Conservation (phyloP, 1,140 invertebrate species). For the Magallana gigas region DNA sequence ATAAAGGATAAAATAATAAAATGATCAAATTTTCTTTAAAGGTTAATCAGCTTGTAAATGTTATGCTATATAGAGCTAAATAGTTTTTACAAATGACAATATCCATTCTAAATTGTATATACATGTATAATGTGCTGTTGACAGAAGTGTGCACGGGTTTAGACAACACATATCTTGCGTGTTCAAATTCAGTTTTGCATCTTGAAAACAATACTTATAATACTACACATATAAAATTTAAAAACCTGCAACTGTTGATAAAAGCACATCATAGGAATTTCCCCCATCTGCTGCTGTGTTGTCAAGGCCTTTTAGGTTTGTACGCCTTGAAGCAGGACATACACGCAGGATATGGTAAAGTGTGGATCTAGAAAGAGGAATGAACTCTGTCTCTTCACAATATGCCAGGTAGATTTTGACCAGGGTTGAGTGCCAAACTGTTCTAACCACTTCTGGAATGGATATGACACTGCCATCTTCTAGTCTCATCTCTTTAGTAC, state of each 20-base stretch:
- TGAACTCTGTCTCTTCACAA: no score
- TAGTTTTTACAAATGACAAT: background rate
- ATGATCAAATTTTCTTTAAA: no score
- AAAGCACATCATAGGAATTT: background rate
- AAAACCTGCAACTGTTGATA: background rate
- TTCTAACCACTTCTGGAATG: slow-evolving; percentile 22
- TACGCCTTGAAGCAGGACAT: background rate
- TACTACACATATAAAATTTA: background rate
- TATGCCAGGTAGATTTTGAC: no score
- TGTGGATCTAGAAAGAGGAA: no score
- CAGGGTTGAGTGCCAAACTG: slow-evolving; percentile 7
- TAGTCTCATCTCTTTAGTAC: slow-evolving; percentile 22
- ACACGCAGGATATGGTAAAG: no score
- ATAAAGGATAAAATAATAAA: no score
- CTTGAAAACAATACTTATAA: background rate
- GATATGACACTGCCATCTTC: background rate
- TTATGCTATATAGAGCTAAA: background rate
- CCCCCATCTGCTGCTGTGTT: slow-evolving; percentile 35
- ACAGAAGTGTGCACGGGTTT: no score
- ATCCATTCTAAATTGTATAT: no score
- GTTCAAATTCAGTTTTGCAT: background rate
- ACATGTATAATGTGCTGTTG: no score
- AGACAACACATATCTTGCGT: no score
- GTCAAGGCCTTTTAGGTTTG: slow-evolving; percentile 36
- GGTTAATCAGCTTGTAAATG: no score